Evolutionary conservation across 2,888 invertebrate genomes (phyloP).

Genomic region (Tinea semifulvella): DNA sequence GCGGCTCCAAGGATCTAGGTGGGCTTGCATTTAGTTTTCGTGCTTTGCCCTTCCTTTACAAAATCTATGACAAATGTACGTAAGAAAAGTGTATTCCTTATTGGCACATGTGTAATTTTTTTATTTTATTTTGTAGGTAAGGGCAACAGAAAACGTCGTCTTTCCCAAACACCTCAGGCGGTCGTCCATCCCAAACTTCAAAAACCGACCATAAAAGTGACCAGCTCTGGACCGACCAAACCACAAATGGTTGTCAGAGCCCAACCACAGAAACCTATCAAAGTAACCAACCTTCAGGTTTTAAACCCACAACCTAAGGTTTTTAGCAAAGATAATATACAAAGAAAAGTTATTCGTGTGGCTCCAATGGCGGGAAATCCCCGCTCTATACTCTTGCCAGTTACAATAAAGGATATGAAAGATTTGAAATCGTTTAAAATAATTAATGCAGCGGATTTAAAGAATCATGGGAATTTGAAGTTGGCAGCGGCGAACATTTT

Average conservation of each 20-base stretch:
- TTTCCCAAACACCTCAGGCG: slow-evolving; percentile 48
- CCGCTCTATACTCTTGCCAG: slow-evolving; percentile 75
- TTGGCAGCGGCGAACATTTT: slow-evolving; percentile 58
- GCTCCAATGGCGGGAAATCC: slow-evolving; percentile 63
- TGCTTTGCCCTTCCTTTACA: no score
- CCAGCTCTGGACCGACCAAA: slow-evolving; percentile 27
- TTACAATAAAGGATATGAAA: slow-evolving; percentile 74
- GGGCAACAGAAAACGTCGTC: slow-evolving; percentile 49
- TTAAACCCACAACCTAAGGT: slow-evolving; percentile 51
- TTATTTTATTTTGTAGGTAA: slow-evolving; percentile 45
- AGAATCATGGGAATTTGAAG: slow-evolving; percentile 63
- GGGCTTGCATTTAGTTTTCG: no score
- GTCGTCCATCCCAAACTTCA: slow-evolving; percentile 52
- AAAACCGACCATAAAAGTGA: slow-evolving; percentile 42
- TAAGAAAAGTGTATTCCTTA: no score
- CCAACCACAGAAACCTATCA: slow-evolving; percentile 51
- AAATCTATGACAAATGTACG: no score
- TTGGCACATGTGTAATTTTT: no score
- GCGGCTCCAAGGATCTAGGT: no score
- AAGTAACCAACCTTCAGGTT: slow-evolving; percentile 54
- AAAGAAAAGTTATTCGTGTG: slow-evolving; percentile 49
- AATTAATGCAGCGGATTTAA: slow-evolving; percentile 70
- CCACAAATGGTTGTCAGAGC: slow-evolving; percentile 55
- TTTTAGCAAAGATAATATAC: slow-evolving; percentile 54
- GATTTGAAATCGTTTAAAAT: slow-evolving; percentile 78